Base-by-base conservation (phyloP, 2,888 invertebrate species). In the Microctonus aethiopoides region DNA sequence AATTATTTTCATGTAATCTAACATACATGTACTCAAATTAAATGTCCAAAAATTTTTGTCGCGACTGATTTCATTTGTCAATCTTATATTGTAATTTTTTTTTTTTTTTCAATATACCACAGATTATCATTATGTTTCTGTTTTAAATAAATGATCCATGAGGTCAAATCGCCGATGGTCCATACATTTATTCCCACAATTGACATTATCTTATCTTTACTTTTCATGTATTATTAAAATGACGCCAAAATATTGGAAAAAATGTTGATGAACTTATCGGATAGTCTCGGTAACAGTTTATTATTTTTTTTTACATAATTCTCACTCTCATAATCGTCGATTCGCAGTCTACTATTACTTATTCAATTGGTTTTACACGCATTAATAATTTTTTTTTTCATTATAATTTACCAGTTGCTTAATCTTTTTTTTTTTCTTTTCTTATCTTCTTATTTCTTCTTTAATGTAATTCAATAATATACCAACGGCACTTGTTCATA, bases 401-500 rank as follows among this genome's bases (percentile, higher is more conserved):
- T 16, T 65, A 9, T 46, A 29, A 41, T 68, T 56, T 20, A 22
- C 20, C n/a, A n/a, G n/a, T n/a, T n/a, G n/a, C n/a, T n/a, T n/a
- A n/a, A n/a, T 29, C 34, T 10, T 54, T 46, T 57, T 26, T 29
- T 54, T 46, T 56, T 66, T 20, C 36, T 39, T 46, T 13, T 41
- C 16, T 26, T n/a, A 59, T 46, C 10, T 65, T 41, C 41, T 59
- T 41, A 56, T 41, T 56, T 46, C 52, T 24, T 61, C n/a, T n/a
- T 46, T 16, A 46, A 46, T 46, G 46, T 46, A 46, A 46, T 46
- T 46, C 16, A n/a, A 46, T 66, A 64, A 57, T 39, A 52, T 64
- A 67, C 39, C 24, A 61, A 56, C 67, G 68, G 63, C 62, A 68
- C 70, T 72, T 62, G 57, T 72, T 72, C 24, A 70, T 59, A 52